Evolutionary conservation across 2,113 vertebrate genomes (phyloP).

Genomic region (Helogale parvula): DNA sequence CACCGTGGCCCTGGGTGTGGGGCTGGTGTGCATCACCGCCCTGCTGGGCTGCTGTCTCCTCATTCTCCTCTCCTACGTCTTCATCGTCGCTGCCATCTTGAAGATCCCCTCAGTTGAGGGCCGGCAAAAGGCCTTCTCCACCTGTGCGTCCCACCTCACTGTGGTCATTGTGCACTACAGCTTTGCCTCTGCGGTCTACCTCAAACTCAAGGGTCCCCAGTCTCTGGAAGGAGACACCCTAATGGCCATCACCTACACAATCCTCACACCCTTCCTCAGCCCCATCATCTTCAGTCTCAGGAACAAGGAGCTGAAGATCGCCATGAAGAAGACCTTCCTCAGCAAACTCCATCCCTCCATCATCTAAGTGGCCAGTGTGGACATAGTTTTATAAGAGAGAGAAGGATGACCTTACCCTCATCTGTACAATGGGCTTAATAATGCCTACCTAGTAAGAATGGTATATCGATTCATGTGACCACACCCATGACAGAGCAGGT

Average conservation of each 20-base stretch:
- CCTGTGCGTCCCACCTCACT: no score
- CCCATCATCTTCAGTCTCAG: no score
- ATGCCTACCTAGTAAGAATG: neutral
- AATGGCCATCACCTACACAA: neutral
- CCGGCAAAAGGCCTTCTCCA: neutral
- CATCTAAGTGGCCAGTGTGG: neutral
- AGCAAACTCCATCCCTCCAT: neutral
- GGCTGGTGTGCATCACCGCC: slow-evolving; percentile 45
- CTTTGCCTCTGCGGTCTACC: slow-evolving; percentile 42
- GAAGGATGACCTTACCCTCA: neutral
- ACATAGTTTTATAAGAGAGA: neutral
- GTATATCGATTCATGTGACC: neutral
- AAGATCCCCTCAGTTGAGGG: slow-evolving; percentile 32
- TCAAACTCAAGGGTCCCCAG: neutral
- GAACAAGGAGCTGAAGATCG: no score
- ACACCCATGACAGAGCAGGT: neutral
- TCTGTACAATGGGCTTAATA: neutral
- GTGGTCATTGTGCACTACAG: no score
- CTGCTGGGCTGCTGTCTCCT: slow-evolving; percentile 29
- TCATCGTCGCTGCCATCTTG: neutral
- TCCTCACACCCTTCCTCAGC: no score
- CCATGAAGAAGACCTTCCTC: neutral
- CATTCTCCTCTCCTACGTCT: slow-evolving; percentile 2
- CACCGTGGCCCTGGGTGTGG: neutral
- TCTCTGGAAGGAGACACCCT: slow-evolving; percentile 33